Evolutionary conservation across 2,888 invertebrate species (phyloP).

Genomic region (Teleogryllus oceanicus): DNA sequence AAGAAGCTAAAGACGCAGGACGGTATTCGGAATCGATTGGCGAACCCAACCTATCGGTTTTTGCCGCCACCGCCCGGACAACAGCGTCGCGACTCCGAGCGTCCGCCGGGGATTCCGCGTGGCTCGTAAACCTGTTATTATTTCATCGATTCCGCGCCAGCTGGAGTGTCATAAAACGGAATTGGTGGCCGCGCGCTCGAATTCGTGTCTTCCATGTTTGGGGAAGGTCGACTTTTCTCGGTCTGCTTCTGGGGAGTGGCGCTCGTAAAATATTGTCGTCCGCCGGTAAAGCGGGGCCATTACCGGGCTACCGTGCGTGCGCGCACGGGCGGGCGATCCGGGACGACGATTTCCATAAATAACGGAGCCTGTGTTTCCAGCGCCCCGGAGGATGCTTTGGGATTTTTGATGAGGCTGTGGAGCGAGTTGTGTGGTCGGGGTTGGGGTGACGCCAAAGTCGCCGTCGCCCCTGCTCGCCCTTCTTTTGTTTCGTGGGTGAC

Average conservation of each 20-base stretch:
- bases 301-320: not conserved
- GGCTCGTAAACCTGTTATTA: not conserved
- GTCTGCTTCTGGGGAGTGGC: not conserved
- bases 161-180: conserved; percentile 10
- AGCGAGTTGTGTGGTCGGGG: not conserved
- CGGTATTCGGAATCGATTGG: too few relatives aligned
- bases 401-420: conserved; percentile 4
- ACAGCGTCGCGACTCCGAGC: too few relatives aligned
- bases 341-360: not conserved
- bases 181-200: not conserved
- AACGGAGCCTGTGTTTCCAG: not conserved
- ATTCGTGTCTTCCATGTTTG: not conserved
- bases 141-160: not conserved
- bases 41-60: too few relatives aligned
- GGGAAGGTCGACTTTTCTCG: not conserved
- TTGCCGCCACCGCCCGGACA: too few relatives aligned
- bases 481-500: too few relatives aligned
- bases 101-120: too few relatives aligned
- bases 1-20: too few relatives aligned
- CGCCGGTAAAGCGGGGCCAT: not conserved
- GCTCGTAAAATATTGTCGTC: not conserved
- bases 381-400: not conserved
- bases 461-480: not conserved
- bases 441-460: not conserved
- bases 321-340: not conserved